Evolutionary conservation across 2,797 vertebrate genomes (phyloP), one percentile per base, ranked within the genome.

Genomic region (Muraenolepis orangiensis): DNA sequence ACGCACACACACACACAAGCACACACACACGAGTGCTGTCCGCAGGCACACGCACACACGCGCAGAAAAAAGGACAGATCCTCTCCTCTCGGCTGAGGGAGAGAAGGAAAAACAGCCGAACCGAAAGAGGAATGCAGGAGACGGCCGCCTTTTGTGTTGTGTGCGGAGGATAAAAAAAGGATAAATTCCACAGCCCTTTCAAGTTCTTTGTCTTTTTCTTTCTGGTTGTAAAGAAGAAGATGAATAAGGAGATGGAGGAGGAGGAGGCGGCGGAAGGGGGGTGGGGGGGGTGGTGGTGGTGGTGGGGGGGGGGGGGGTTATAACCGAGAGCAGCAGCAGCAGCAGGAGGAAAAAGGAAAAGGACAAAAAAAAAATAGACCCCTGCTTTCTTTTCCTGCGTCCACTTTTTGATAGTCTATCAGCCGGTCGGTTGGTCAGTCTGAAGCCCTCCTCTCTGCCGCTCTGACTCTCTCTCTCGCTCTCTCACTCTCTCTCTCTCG

Each of bases 401-500:
- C 88, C 87, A 93, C 91, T 93, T 92, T 92, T 90, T 84, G 84
- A 82, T 83, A 80, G 88, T 92, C 88, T 85, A 82, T 90, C 85
- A 81, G 80, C 88, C 84, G 81, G 82, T 89, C 68, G 73, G 78
- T 85, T 84, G 83, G 79, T 88, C 84, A 84, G 86, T 90, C 87
- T 89, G 74, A 82, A 82, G 80, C 79, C 82, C 81, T 80, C 85
- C 89, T 76, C 84, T 81, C 76, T 78, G 78, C 71, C 77, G 71
- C 82, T 51, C 66, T n/a, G n/a, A 2, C 29, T 29, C 76, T 64
- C 26, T 18, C 26, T 30, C 66, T 75, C 72, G 76, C 74, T 66
- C 30, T 57, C 23, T 5, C 61, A 14, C n/a, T 3, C 18, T n/a
- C 34, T 36, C 28, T 7, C 18, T 61, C 66, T 18, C 28, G 14